phyloP scores from a whole-genome alignment of 2,888 invertebrate genomes.

The Monochamus alternatus region DNA sequence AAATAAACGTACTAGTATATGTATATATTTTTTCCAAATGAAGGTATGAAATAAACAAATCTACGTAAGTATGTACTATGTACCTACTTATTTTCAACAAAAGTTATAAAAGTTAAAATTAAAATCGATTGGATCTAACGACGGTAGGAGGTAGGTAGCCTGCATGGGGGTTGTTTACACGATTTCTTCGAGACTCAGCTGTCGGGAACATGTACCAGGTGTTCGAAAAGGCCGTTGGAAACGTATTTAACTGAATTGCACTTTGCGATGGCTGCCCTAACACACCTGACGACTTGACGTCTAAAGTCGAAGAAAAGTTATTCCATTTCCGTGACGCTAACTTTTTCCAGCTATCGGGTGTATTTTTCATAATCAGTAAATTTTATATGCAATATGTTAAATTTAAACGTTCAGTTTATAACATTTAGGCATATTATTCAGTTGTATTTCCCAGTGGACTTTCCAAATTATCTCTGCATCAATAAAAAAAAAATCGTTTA shows the following conservation, averaged over 20 bases:
- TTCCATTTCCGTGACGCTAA: neutral
- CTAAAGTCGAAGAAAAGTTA: neutral
- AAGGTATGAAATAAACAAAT: no score
- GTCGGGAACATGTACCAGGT: conserved; percentile 23
- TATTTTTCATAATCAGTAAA: no score
- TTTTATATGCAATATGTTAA: no score
- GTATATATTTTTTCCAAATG: no score
- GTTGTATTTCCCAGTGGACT: no score
- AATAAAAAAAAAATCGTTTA: neutral
- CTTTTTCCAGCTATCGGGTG: neutral
- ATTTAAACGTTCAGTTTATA: no score
- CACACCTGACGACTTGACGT: conserved; percentile 34
- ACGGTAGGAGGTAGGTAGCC: neutral
- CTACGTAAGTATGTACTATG: no score
- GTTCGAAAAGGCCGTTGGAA: conserved; percentile 20
- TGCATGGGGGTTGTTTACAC: conserved; percentile 21
- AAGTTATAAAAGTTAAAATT: no score
- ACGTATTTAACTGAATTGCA: conserved; percentile 22
- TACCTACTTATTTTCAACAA: no score
- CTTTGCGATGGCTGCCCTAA: conserved; percentile 15
- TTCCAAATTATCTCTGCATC: no score
- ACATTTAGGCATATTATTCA: no score
- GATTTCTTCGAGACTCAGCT: conserved; percentile 24
- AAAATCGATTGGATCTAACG: neutral
- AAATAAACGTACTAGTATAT: no score